phyloP scores from a whole-genome alignment of 2,888 invertebrate genomes.

The Bugulina stolonifera region DNA sequence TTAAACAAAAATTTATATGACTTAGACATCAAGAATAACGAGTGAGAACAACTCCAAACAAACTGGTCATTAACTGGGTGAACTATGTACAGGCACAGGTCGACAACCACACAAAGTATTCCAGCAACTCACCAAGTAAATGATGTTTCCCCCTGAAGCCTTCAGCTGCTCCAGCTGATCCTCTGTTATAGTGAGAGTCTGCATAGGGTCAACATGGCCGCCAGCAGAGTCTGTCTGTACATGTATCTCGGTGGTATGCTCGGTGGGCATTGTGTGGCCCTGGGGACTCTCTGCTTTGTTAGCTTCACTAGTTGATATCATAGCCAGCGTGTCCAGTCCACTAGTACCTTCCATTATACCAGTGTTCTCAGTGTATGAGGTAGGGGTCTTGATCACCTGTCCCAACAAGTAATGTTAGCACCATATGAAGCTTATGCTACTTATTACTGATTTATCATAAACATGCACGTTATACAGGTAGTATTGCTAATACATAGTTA shows the following conservation, averaged over 20 bases:
- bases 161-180: conserved; percentile 22
- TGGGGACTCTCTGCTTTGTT: conserved; percentile 16
- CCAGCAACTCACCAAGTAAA: background rate
- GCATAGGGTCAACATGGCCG: background rate
- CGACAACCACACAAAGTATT: background rate
- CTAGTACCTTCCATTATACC: background rate
- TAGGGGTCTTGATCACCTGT: background rate
- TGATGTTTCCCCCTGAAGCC: conserved; percentile 20
- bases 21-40: no score
- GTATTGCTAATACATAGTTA: no score
- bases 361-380: background rate
- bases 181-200: background rate
- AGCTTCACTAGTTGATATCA: conserved; percentile 14
- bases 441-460: no score
- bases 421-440: no score
- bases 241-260: no score
- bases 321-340: conserved; percentile 12
- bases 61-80: no score
- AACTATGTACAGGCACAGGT: no score
- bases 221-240: background rate
- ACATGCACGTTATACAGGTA: no score
- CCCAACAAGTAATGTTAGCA: no score
- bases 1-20: no score
- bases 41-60: no score
- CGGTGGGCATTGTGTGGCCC: background rate